Percentiles rank a stretch among this genome's conserved stretches.
These are phyloP conservation scores for Phymanthus crucifer DNA, from an alignment of 92 coral and sea anemone species.

Conservation along the genomic window DNA sequence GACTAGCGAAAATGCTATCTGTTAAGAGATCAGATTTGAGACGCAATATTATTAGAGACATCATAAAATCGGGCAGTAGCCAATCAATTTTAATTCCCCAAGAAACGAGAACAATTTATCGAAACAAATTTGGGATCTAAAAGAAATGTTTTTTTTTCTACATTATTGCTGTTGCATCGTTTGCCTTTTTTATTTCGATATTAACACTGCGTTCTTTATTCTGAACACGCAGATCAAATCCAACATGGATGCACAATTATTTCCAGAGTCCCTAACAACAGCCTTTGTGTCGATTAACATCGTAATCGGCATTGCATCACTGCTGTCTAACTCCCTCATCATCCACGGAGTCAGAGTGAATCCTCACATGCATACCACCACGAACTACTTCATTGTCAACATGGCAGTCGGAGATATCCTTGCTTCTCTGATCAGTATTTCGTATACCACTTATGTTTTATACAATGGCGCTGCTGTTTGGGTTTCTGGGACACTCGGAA, in stretches of 20 bases:
- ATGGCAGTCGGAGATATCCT: constrained; percentile 42
- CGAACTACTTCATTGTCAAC: constrained; percentile 33
- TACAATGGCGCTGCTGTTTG: background rate
- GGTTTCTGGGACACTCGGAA: background rate
- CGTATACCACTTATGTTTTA: background rate
- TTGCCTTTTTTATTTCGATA: too few relatives aligned
- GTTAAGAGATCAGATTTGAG: too few relatives aligned
- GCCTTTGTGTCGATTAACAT: background rate
- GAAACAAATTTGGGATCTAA: too few relatives aligned
- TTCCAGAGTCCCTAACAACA: background rate
- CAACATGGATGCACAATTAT: background rate
- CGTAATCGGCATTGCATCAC: constrained; percentile 12
- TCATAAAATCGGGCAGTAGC: too few relatives aligned
- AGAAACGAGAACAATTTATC: too few relatives aligned
- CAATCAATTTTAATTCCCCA: too few relatives aligned
- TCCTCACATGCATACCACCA: constrained; percentile 26
- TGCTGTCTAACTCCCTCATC: constrained; percentile 30
- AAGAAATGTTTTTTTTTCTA: too few relatives aligned
- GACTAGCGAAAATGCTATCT: too few relatives aligned
- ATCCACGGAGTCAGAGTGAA: constrained; percentile 34
- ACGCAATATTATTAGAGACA: too few relatives aligned
- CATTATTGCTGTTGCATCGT: too few relatives aligned
- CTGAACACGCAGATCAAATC: background rate
- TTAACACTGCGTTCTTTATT: background rate
- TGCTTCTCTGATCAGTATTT: background rate